Evolutionary conservation across 2,888 invertebrate genomes (phyloP).

Genomic region (Archaeoteleia sp.): DNA sequence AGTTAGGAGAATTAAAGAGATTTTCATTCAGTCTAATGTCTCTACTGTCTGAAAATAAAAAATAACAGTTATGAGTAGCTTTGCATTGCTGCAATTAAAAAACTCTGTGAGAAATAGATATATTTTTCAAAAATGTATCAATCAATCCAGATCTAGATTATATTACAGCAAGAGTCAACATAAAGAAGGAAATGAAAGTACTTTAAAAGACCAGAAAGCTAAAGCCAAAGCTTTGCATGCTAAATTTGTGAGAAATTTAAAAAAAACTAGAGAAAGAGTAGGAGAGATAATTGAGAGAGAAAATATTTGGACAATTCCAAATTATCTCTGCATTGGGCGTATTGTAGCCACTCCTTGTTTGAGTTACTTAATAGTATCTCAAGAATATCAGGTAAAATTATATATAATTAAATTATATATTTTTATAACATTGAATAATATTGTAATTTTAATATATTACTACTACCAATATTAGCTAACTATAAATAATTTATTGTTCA

Average conservation of each 20-base stretch:
- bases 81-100: constrained; percentile 33
- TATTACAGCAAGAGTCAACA: constrained; percentile 60
- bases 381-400: constrained; percentile 81
- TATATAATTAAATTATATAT: too few species aligned
- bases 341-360: constrained; percentile 92
- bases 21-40: too few species aligned
- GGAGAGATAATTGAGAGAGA: constrained; percentile 88
- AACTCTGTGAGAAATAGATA: constrained; percentile 52
- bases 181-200: constrained; percentile 52
- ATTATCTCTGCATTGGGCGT: constrained; percentile 89
- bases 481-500: constrained; percentile 37
- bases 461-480: not conserved
- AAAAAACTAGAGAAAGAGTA: constrained; percentile 79
- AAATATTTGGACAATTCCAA: constrained; percentile 95
- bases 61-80: constrained; percentile 40
- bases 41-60: too few species aligned
- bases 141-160: constrained; percentile 58
- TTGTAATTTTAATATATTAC: not conserved
- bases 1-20: too few species aligned
- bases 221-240: constrained; percentile 61
- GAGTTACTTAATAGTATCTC: constrained; percentile 90
- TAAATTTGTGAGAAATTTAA: constrained; percentile 65
- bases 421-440: constrained; percentile 1
- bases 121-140: constrained; percentile 62
- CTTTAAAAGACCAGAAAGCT: constrained; percentile 50